These are phyloP conservation scores for Aporophyla lueneburgensis DNA, from an alignment of 2,888 invertebrate species.

Conservation along the genomic window DNA sequence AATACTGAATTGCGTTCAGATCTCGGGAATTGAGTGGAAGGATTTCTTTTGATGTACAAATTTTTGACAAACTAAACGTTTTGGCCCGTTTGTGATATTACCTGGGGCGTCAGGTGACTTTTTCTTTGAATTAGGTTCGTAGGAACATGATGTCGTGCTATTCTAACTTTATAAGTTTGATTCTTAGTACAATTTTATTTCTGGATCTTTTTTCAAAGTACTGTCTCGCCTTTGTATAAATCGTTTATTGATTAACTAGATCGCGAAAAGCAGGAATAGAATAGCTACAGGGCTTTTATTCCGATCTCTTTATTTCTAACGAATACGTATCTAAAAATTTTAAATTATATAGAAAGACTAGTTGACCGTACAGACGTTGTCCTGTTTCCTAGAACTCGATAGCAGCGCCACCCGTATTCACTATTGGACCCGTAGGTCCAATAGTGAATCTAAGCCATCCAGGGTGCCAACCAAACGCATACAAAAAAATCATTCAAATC, in stretches of 20 bases:
- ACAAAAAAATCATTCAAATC: no score
- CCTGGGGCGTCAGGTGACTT: conserved; percentile 18
- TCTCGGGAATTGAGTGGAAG: conserved; percentile 56
- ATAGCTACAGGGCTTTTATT: neutral
- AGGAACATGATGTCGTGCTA: neutral
- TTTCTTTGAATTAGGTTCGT: conserved; percentile 35
- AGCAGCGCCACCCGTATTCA: no score
- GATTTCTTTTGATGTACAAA: conserved; percentile 58
- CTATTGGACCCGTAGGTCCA: no score
- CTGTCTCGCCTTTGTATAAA: neutral
- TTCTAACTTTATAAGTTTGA: neutral
- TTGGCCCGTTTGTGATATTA: conserved; percentile 34
- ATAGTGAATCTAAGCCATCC: no score
- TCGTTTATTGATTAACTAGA: neutral
- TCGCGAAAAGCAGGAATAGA: no score
- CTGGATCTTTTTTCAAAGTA: neutral
- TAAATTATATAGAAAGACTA: neutral
- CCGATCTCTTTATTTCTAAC: neutral
- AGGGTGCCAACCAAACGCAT: no score
- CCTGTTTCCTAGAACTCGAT: no score
- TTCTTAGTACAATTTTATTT: neutral
- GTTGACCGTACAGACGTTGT: no score
- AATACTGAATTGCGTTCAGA: conserved; percentile 61
- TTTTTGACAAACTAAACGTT: conserved; percentile 58
- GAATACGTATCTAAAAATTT: neutral